These are phyloP conservation scores for Brachyptera risi DNA, from an alignment of 2,888 invertebrate genomes.

Conservation along the genomic window DNA sequence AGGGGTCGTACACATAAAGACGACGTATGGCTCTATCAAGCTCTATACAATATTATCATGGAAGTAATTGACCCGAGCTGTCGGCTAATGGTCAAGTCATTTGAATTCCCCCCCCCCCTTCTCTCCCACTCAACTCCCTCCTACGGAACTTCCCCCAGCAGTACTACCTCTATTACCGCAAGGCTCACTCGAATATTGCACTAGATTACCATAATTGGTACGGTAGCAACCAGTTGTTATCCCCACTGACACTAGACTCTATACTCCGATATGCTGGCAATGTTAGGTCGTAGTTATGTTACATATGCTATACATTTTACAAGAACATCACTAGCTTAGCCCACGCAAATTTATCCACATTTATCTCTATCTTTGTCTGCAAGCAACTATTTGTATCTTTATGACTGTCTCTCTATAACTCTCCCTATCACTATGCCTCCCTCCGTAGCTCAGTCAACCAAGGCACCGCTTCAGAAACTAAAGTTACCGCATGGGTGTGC, in stretches of 20 bases:
- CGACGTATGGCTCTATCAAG: not conserved
- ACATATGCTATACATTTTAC: constrained; percentile 18
- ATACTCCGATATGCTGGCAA: not conserved
- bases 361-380: no score
- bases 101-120: constrained; percentile 11
- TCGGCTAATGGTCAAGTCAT: constrained; percentile 19
- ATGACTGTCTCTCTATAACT: no score
- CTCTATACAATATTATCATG: not conserved
- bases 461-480: no score
- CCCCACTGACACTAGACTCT: constrained; percentile 10
- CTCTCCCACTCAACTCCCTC: not conserved
- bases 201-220: constrained; percentile 19
- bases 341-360: no score
- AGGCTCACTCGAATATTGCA: constrained; percentile 14
- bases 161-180: constrained; percentile 6
- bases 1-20: no score
- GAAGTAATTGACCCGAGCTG: constrained; percentile 11
- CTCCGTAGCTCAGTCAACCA: no score
- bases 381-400: no score
- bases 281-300: not conserved
- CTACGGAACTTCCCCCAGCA: not conserved
- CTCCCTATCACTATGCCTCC: no score
- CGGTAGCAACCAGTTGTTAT: constrained; percentile 20
- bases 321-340: no score
- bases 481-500: no score